Conservation (phyloP, 2,797 vertebrate genomes). For the Pangasius djambal region DNA sequence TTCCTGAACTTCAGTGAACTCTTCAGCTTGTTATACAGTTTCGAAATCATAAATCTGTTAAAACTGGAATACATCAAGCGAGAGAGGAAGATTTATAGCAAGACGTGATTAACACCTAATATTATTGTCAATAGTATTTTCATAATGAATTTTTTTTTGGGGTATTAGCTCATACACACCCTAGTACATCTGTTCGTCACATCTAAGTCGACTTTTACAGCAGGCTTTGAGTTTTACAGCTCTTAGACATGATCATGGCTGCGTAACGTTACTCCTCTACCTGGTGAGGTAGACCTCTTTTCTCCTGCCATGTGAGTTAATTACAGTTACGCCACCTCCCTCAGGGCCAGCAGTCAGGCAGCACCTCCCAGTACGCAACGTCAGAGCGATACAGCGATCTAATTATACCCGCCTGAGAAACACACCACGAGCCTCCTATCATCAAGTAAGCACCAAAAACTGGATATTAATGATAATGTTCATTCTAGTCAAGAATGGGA, state of each 20-base stretch:
- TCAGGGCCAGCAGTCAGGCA: conserved; percentile 43
- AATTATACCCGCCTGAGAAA: conserved; percentile 54
- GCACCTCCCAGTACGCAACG: conserved; percentile 47
- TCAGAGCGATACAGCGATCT: conserved; percentile 48
- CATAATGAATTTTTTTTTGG: neutral
- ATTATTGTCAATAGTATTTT: neutral
- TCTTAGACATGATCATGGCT: neutral
- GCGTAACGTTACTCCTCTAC: conserved; percentile 16
- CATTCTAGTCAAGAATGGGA: neutral
- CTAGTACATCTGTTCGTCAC: neutral
- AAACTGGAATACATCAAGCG: neutral
- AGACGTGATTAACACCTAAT: neutral
- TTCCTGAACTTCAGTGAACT: conserved; percentile 21
- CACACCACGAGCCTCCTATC: conserved; percentile 24
- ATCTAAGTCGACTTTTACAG: neutral
- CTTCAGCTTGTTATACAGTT: neutral
- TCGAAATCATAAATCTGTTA: neutral
- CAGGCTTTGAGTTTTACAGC: neutral
- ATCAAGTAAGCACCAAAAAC: neutral
- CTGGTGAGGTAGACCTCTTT: conserved; percentile 44
- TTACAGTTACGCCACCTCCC: conserved; percentile 53
- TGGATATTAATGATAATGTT: neutral
- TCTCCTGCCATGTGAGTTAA: conserved; percentile 49
- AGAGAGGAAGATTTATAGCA: neutral
- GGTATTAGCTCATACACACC: too few species aligned